Evolutionary conservation across 1,140 invertebrate species (phyloP), one percentile per base, ranked within the genome.

Genomic region (Amyelois transitella): DNA sequence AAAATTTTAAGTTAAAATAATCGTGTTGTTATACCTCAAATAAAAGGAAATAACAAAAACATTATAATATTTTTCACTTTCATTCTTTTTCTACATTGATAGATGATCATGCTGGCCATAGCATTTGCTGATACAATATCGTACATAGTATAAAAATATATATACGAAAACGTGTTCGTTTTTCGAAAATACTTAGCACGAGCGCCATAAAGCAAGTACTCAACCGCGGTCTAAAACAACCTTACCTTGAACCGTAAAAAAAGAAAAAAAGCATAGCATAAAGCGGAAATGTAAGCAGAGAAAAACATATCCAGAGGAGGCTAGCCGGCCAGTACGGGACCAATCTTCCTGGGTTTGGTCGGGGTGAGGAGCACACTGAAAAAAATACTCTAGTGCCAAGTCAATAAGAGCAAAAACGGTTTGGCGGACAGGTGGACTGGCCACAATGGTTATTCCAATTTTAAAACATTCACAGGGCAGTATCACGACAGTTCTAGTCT

Each of bases 301-400:
- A 79, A 62, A 81, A 77, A 72, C 60, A 76, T 67, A 64, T 78
- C 72, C 70, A 75, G 73, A 81, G 84, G 81, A 85, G 81, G 84
- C 77, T 85, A 85, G 84, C 84, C 84, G 81, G 77, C 75, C 70
- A 78, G 59, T 75, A 75, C 72, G 72, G 77, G 77, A 78, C 74
- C 72, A 75, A 76, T 77, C 71, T 72, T 79, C 81, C 80, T 69
- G 63, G 75, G 75, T 74, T 79, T 75, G 67, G 81, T 81, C 80
- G 80, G 80, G 81, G 81, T 83, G 80, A 80, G 80, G 86, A 77
- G 69, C 71, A 85, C 86, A 88, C 88, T 89, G 88, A 88, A 88
- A 88, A 85, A 88, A 85, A 89, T 79, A 81, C 81, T 88, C 87
- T 89, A 88, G 81, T 84, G 88, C 88, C 83, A 84, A 74, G 76